Evolutionary conservation across 2,113 vertebrate species (phyloP), one percentile per base, ranked within the genome.

Genomic region (Hydrolagus affinis): DNA sequence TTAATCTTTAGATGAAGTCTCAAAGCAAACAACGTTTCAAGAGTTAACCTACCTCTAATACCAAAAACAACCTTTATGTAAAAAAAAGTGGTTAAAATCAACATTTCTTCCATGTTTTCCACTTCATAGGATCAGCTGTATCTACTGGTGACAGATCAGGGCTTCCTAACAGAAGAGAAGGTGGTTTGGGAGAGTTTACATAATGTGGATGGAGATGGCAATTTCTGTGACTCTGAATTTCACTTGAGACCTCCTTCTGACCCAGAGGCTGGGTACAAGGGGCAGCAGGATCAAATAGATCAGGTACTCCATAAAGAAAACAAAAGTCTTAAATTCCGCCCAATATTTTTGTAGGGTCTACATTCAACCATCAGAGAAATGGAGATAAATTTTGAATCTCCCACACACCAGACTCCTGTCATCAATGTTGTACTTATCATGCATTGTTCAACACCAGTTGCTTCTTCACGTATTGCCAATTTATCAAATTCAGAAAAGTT

Each of bases 111-210:
- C 23, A 14, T 85, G 4, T 75, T 23, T 76, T 30, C 28, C 28
- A 64, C 25, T 60, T 70, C n/a, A 14, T 86, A 99, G 98, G 97
- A 96, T 89, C 97, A 98, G 87, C 94, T 99, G 85, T 99, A 99
- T 91, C 93, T 97, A 87, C 92, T 99, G 90, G 98, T 99, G 87
- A 99, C 98, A 76, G 98, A 99, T 89, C 97, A 98, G 90, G 98
- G 98, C 30, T 99, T 99, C 91, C 94, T 99, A 86, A 99, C 97
- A 0, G 98, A 99, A 90, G 98, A 99, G 90, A 98, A 97, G 87
- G 94, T 99, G 86, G 96, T 99, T 69, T 99, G 98, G 98, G 98
- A 99, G 91, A 99, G 97, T 89, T 93, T 99, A 60, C 97, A 98
- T 88, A 99, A 97, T 25, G 98, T 99, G 6, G 98, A 98, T 10